Evolutionary conservation across 2,797 vertebrate genomes (phyloP).

Genomic region (Miichthys miiuy): DNA sequence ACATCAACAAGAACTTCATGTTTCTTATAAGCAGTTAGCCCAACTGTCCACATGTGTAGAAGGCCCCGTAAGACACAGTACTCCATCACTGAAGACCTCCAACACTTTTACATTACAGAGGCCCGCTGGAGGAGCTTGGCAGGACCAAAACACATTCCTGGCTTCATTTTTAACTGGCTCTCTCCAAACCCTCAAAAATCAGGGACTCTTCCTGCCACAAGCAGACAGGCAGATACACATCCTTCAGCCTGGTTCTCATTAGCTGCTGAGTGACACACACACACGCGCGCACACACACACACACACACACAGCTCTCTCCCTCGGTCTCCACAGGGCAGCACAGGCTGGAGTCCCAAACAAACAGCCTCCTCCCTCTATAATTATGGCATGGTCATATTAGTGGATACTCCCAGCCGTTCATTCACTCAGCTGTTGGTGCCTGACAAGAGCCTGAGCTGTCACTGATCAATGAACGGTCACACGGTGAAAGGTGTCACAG

Average conservation of each 20-base stretch:
- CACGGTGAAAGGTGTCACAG: background rate
- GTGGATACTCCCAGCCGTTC: no score
- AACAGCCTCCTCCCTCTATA: background rate
- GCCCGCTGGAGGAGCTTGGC: slow-evolving; percentile 36
- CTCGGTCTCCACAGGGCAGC: slow-evolving; percentile 13
- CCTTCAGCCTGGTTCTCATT: slow-evolving; percentile 51
- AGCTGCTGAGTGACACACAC: slow-evolving; percentile 30
- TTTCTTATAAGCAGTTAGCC: background rate
- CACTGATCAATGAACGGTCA: background rate
- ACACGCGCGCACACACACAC: background rate
- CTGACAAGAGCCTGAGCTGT: background rate
- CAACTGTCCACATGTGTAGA: slow-evolving; percentile 7
- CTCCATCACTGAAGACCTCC: slow-evolving; percentile 18
- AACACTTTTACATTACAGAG: slow-evolving; percentile 33
- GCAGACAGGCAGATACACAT: slow-evolving; percentile 31
- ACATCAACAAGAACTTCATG: background rate
- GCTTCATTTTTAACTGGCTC: slow-evolving; percentile 26
- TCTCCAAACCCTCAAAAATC: slow-evolving; percentile 51
- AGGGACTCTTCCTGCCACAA: slow-evolving; percentile 25
- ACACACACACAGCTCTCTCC: background rate
- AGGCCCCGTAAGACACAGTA: background rate
- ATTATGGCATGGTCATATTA: background rate
- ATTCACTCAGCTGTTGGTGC: background rate
- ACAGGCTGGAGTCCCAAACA: slow-evolving; percentile 24
- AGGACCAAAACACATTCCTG: slow-evolving; percentile 50